Evolutionary conservation across 2,888 invertebrate genomes (phyloP).

Genomic region (Drosophila birchii): DNA sequence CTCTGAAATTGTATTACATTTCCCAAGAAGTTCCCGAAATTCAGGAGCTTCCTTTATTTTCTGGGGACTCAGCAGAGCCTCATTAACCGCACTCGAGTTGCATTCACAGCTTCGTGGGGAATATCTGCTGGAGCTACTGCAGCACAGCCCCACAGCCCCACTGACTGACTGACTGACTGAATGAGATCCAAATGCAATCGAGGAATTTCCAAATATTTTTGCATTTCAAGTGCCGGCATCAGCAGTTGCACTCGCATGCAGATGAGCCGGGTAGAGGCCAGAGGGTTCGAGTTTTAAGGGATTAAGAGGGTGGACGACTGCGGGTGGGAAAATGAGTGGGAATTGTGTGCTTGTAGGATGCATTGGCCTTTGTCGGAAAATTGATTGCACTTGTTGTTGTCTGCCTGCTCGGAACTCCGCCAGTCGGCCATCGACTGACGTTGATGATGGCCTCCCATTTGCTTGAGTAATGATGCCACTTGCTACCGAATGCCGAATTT

Average conservation of each 20-base stretch:
- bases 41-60: background rate
- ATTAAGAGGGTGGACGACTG: conserved; percentile 1
- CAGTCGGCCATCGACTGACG: conserved; percentile 45
- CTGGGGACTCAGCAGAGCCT: conserved; percentile 13
- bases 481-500: conserved; percentile 39
- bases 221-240: conserved; percentile 79
- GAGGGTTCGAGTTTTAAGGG: background rate
- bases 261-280: conserved; percentile 12
- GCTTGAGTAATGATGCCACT: conserved; percentile 80
- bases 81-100: conserved; percentile 33
- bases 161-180: conserved; percentile 2
- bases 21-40: background rate
- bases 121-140: conserved; percentile 37
- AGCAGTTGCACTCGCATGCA: conserved; percentile 39
- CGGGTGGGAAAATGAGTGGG: conserved; percentile 3
- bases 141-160: too few relatives aligned
- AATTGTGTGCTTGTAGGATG: conserved; percentile 17
- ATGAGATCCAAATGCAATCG: conserved; percentile 34
- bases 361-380: conserved; percentile 58
- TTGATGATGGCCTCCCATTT: conserved; percentile 79
- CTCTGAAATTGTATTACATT: conserved; percentile 11
- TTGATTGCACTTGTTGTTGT: conserved; percentile 74
- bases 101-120: conserved; percentile 32
- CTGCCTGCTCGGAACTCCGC: conserved; percentile 35
- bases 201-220: conserved; percentile 75